Evolutionary conservation across 2,888 invertebrate genomes (phyloP), one percentile per base, ranked within the genome.

Genomic region (Macrophya annulata): DNA sequence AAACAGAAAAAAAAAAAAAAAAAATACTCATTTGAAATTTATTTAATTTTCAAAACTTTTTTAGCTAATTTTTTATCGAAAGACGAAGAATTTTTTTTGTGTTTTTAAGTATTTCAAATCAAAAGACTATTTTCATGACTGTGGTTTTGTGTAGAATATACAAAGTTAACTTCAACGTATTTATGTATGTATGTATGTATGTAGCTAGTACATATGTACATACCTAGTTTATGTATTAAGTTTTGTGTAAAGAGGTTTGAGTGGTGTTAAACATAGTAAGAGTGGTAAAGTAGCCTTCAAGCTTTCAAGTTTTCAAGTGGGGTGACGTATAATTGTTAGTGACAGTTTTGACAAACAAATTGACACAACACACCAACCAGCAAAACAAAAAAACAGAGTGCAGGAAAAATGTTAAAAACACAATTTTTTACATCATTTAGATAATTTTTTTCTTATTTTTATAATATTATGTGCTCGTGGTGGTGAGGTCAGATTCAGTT

Each of bases 261-360:
- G 37, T 68, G 37, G 17, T 37, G 17, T 15, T 68, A 15, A 17
- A 25, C 25, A 37, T 10, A 68, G 31, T 31, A 25, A 25, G 31
- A 31, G 31, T 25, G 25, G n/a, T 55, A 55, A n/a, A 51, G 51
- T 51, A 62, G 25, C n/a, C n/a, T 17, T 55, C 17, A 55, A 55
- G 55, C 17, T 4, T 12, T 25, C 62, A 62, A 25, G 12, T 10
- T 62, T 10, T 4, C 21, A 25, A 21, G 68, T 68, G 6, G 37
- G 8, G 31, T 68, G 17, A 25, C 15, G 4, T 37, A 68, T 68
- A 37, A 37, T 31, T 74, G 74, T 74, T 74, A 74, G 43, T 43
- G 43, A 74, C 31, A 68, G 43, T 74, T 45, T 74, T 45, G 74
- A 43, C 45, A 45, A 43, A 45, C 43, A 45, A n/a, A 45, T 72